These are phyloP conservation scores for Eristalis pertinax DNA, from an alignment of 2,888 invertebrate genomes.

Conservation along the genomic window DNA sequence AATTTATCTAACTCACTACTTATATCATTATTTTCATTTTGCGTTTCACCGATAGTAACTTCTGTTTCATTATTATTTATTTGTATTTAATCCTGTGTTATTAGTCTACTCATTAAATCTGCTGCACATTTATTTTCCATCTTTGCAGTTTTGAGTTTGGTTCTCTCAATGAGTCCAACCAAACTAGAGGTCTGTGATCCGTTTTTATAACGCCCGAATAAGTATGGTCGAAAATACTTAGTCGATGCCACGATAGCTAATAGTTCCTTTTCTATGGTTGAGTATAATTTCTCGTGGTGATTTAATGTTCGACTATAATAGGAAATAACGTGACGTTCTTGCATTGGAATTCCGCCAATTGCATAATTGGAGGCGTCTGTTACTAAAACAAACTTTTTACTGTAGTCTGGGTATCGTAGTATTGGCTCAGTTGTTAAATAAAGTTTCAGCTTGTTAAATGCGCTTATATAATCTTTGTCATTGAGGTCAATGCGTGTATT, in stretches of 20 bases:
- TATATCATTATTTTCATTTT: too few relatives aligned
- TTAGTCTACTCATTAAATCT: too few relatives aligned
- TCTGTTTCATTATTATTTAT: conserved; percentile 1
- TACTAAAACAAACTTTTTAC: neutral
- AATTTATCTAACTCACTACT: conserved; percentile 10
- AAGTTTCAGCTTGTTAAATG: conserved; percentile 1
- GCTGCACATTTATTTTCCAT: too few relatives aligned
- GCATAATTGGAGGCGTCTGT: neutral
- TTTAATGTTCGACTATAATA: neutral
- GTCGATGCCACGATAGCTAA: conserved; percentile 2
- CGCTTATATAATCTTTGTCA: neutral
- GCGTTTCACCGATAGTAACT: neutral
- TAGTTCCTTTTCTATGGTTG: too few relatives aligned
- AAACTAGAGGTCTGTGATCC: too few relatives aligned
- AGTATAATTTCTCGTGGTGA: neutral
- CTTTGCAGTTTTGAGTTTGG: neutral
- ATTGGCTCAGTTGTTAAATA: neutral
- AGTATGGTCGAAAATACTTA: conserved; percentile 1
- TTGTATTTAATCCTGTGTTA: conserved; percentile 4
- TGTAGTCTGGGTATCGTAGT: neutral
- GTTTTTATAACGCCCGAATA: too few relatives aligned
- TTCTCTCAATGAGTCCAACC: conserved; percentile 8
- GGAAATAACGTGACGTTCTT: neutral
- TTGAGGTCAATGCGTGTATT: neutral
- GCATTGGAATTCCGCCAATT: neutral